A percentile compares a stretch with the other conserved stretches of the same genome.
These are phyloP conservation scores for Lepidochrysops patricia DNA, from an alignment of 2,888 invertebrate species.

Conservation along the genomic window DNA sequence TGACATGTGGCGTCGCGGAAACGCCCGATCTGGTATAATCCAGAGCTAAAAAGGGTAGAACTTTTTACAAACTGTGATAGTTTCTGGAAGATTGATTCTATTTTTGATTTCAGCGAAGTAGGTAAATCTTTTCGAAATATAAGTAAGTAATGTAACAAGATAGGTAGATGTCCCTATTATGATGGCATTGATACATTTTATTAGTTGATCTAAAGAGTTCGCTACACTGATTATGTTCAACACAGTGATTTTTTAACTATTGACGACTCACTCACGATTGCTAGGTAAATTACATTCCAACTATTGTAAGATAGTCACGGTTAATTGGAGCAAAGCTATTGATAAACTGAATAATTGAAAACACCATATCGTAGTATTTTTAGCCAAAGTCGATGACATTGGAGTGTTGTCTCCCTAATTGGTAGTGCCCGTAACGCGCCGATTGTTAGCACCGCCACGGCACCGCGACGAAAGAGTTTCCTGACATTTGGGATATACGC, in stretches of 20 bases:
- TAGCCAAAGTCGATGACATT: conserved; percentile 1
- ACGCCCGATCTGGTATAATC: background rate
- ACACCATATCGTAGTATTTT: background rate
- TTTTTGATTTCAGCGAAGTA: too few species aligned
- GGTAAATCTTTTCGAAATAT: too few species aligned
- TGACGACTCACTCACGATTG: background rate
- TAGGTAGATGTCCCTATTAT: too few species aligned
- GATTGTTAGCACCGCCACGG: conserved; percentile 8
- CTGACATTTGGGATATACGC: conserved; percentile 13
- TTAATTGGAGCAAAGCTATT: background rate
- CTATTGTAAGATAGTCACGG: background rate
- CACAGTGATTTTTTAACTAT: too few species aligned
- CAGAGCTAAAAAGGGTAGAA: background rate
- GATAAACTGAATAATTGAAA: background rate
- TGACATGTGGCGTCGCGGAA: background rate
- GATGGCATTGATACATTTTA: too few species aligned
- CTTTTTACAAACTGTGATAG: too few species aligned
- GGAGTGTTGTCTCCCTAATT: conserved; percentile 4
- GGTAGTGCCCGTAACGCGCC: background rate
- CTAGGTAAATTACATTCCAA: background rate
- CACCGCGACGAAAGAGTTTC: conserved; percentile 2
- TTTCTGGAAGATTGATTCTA: background rate
- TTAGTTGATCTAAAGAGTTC: too few species aligned
- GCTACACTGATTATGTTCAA: too few species aligned
- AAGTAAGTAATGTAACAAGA: too few species aligned